phyloP scores from a whole-genome alignment of 2,888 invertebrate species.

The Lithosia quadra region DNA sequence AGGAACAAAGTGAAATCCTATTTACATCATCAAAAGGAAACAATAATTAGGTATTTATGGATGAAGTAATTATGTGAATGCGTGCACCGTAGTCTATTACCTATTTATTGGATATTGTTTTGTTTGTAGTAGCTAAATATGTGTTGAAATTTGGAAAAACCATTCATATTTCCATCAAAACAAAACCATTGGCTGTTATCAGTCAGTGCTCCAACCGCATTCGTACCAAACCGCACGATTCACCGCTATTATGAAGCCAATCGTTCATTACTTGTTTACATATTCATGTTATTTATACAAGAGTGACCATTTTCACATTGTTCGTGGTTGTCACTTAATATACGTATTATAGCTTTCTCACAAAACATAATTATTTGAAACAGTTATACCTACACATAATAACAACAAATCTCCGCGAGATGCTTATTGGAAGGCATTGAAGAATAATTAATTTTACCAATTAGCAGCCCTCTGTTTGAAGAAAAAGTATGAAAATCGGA shows the following conservation, averaged over 20 bases:
- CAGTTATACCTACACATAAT: too few species aligned
- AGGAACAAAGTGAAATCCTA: neutral
- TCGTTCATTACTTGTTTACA: slow-evolving; percentile 30
- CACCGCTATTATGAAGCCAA: slow-evolving; percentile 35
- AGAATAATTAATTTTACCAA: slow-evolving; percentile 74
- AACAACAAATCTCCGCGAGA: slow-evolving; percentile 45
- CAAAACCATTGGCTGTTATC: slow-evolving; percentile 20
- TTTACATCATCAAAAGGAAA: neutral
- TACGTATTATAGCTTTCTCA: neutral
- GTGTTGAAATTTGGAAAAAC: slow-evolving; percentile 12
- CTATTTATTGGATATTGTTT: neutral
- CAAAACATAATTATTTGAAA: neutral
- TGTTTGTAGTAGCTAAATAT: neutral
- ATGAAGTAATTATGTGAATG: neutral
- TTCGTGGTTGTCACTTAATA: slow-evolving; percentile 6
- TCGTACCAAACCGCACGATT: slow-evolving; percentile 34
- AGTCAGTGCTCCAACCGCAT: slow-evolving; percentile 34
- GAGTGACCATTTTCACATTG: slow-evolving; percentile 19
- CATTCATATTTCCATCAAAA: slow-evolving; percentile 8
- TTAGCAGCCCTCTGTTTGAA: slow-evolving; percentile 62
- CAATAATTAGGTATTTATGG: neutral
- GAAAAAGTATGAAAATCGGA: slow-evolving; percentile 69
- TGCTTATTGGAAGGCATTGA: slow-evolving; percentile 54
- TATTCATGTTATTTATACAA: slow-evolving; percentile 20
- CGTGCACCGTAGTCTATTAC: neutral